Percentiles rank a stretch among this genome's conserved stretches.
phyloP scores from a whole-genome alignment of 2,113 vertebrate species.

The Python bivittatus region DNA sequence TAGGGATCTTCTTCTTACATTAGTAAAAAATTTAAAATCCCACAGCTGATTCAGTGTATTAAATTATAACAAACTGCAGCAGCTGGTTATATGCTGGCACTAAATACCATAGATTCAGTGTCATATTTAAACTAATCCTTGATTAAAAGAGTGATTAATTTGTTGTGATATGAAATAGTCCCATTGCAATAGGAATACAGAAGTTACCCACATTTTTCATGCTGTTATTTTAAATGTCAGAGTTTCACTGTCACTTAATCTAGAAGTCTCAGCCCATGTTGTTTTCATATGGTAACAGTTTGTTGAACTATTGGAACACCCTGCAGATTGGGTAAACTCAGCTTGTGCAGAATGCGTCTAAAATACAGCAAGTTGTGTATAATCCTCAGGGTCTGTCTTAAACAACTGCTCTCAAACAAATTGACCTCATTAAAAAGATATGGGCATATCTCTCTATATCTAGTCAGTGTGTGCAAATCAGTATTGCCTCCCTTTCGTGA shows the following conservation, averaged over 20 bases:
- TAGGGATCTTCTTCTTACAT: constrained; percentile 60
- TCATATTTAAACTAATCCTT: constrained; percentile 31
- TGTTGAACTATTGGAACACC: too few species aligned
- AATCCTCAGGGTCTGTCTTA: too few species aligned
- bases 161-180: constrained; percentile 3
- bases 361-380: too few species aligned
- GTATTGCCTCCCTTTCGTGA: too few species aligned
- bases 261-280: not conserved
- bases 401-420: too few species aligned
- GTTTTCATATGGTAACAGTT: not conserved
- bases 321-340: too few species aligned
- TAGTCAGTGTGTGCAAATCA: too few species aligned
- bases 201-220: not conserved
- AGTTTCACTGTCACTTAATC: not conserved
- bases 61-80: constrained; percentile 46
- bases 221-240: not conserved
- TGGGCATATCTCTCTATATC: too few species aligned
- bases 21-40: constrained; percentile 58
- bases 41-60: constrained; percentile 48
- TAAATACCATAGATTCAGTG: constrained; percentile 27
- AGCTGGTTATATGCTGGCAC: constrained; percentile 38
- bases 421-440: too few species aligned
- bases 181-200: not conserved
- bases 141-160: constrained; percentile 20
- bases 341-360: too few species aligned